Base-by-base conservation (phyloP, 2,888 invertebrate genomes). In the Sipha maydis region DNA sequence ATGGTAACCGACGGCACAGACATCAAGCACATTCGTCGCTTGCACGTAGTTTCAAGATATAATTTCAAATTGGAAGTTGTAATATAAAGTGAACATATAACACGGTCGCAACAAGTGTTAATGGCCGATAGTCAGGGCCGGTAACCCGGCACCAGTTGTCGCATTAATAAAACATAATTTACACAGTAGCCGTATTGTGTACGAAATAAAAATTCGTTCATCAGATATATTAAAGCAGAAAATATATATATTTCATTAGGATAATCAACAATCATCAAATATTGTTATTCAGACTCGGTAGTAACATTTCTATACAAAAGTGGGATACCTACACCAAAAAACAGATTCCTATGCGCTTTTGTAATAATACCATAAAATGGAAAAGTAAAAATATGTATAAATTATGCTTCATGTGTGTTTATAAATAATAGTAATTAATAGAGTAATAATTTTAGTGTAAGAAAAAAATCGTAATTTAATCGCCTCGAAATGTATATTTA, bases 61-160 rank as follows among this genome's bases (percentile, higher is more conserved):
- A 21, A 48, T 48, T 82, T 69, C 28, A n/a, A 41, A 82, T 69
- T 69, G n/a, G 25, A 31, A 69, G 5, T 83, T 83, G 54, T 83
- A 83, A 73, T 31, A 1, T 25, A 61, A 61, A 61, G 7, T 25
- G 25, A 14, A 48, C 48, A 8, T 41, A 41, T 8, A 41, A 61
- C 61, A 25, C 61, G 25, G 61, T 17, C 71, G 73, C 73, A 34
- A 28, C 76, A 67, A 31, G 83, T 85, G 84, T 77, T 85, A 85
- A 85, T 41, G 84, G 61, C 84, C 84, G 84, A 67, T 28, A n/a
- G 41, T 76, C 84, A 85, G 56, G 84, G 84, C 61, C 84, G 84
- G 84, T 85, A 76, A 85, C 84, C 84, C 41, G 67, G 38, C n/a
- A 54, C 34, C n/a, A n/a, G 41, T 41, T 41, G 14, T 76, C 41